Evolutionary conservation across 1,140 invertebrate genomes (phyloP), one percentile per base, ranked within the genome.

Genomic region (Drosophila pallidifrons): DNA sequence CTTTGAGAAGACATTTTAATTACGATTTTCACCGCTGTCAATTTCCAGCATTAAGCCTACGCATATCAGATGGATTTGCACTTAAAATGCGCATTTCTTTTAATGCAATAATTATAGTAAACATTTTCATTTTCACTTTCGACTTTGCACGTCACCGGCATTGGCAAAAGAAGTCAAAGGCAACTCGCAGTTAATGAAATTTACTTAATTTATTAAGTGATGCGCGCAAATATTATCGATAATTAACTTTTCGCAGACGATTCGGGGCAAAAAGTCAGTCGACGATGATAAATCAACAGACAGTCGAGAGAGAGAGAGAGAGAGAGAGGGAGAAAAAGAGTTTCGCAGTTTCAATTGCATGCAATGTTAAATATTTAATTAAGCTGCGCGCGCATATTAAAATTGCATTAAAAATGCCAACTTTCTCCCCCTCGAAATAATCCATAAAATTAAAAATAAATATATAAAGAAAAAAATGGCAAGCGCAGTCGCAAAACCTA

Each of bases 381-480:
- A 85, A 89, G 85, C 81, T 88, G 85, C 85, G 85, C 85, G 85
- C 85, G 85, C 85, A 90, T 89, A 85, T 89, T 85, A 81, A 89
- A 89, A 89, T 85, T 89, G 85, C 85, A 89, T 88, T 89, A 89
- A 81, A 81, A 79, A 70, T 81, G 74, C 51, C 28, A 54, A 51
- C 43, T 6, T 6, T 11, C 16, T 8, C n/a, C 43, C 28, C n/a
- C 25, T 38, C 8, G 64, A 67, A 88, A 82, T 88, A 89, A 88
- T 78, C 67, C 77, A 58, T 51, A 66, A 58, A 70, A 75, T 64
- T 65, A 47, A 13, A 68, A 43, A 58, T 57, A 65, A 64, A 72
- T 64, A 51, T 47, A 38, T 15, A 65, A 5, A 66, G 30, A 55
- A 52, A 43, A 54, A 25, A 54, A 28, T 2, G 20, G 35, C 75